phyloP scores from a whole-genome alignment of 2,888 invertebrate genomes.

The Belgica antarctica region DNA sequence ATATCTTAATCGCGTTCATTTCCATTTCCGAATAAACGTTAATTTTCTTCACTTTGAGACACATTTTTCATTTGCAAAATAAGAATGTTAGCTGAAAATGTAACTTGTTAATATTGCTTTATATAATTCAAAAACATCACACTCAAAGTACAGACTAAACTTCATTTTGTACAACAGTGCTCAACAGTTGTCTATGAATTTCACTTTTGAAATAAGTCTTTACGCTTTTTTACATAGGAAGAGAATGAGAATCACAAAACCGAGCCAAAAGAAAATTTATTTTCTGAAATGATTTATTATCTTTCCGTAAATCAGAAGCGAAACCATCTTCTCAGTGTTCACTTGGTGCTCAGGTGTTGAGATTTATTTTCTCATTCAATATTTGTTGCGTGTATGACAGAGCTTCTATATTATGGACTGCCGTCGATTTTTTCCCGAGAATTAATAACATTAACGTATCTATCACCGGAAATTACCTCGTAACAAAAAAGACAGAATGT shows the following conservation, averaged over 20 bases:
- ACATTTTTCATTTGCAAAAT: slow-evolving; percentile 27
- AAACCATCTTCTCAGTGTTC: background rate
- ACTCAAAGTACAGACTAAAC: too few species aligned
- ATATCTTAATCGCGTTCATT: slow-evolving; percentile 17
- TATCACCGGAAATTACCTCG: background rate
- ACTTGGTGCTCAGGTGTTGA: slow-evolving; percentile 4
- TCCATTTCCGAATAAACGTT: slow-evolving; percentile 8
- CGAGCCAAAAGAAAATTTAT: background rate
- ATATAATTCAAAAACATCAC: too few species aligned
- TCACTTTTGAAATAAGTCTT: slow-evolving; percentile 14
- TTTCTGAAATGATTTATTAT: slow-evolving; percentile 17
- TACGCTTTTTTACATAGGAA: background rate
- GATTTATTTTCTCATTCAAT: background rate
- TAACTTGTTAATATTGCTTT: too few species aligned
- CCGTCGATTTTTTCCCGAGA: background rate
- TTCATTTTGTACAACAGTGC: too few species aligned
- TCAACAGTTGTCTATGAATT: slow-evolving; percentile 36
- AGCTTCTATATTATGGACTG: background rate
- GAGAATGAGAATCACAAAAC: too few species aligned
- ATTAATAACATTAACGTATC: background rate
- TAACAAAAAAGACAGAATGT: background rate
- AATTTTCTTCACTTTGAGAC: slow-evolving; percentile 21
- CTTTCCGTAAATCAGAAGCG: background rate
- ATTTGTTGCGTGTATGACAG: background rate
- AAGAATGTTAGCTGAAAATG: too few species aligned